A percentile compares a stretch with the other conserved stretches of the same genome.
Evolutionary conservation across 30 jellyfish, hydroid and myxozoan genomes (phyloP).

Genomic region (Haliclystus octoradiatus): DNA sequence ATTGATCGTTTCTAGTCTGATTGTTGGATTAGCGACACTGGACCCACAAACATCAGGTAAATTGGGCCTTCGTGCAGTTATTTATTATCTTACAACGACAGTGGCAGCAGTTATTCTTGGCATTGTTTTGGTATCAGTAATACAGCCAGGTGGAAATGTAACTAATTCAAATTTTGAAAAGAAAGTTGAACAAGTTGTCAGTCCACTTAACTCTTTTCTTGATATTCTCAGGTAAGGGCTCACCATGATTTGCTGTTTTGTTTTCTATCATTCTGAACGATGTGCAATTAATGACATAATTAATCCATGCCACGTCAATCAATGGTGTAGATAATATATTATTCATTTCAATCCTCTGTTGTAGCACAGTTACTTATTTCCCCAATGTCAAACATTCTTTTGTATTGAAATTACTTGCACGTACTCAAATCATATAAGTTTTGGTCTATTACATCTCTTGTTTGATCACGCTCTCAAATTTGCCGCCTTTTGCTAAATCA

Average conservation of each 20-base stretch:
- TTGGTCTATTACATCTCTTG: no score
- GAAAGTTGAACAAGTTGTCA: constrained; percentile 45
- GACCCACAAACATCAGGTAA: constrained; percentile 76
- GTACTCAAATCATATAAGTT: no score
- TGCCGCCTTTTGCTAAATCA: no score
- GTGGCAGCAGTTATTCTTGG: constrained; percentile 80
- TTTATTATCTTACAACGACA: constrained; percentile 69
- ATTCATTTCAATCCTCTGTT: no score
- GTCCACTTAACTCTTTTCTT: constrained; percentile 79
- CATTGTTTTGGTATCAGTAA: constrained; percentile 69
- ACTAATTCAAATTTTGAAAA: constrained; percentile 25
- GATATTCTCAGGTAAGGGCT: constrained; percentile 64
- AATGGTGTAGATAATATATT: no score
- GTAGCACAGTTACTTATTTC: no score
- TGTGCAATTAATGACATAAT: no score
- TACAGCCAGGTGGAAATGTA: constrained; percentile 76
- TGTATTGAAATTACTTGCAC: no score
- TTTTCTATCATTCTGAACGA: no score
- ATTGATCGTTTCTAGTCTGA: constrained; percentile 67
- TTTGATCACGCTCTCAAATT: no score
- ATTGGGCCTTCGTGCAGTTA: constrained; percentile 74
- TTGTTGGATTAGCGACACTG: constrained; percentile 70
- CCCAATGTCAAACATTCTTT: no score
- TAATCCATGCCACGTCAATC: no score
- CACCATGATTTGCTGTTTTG: neutral